Conservation (phyloP, 1,140 invertebrate genomes). For the Chelonus insularis region DNA sequence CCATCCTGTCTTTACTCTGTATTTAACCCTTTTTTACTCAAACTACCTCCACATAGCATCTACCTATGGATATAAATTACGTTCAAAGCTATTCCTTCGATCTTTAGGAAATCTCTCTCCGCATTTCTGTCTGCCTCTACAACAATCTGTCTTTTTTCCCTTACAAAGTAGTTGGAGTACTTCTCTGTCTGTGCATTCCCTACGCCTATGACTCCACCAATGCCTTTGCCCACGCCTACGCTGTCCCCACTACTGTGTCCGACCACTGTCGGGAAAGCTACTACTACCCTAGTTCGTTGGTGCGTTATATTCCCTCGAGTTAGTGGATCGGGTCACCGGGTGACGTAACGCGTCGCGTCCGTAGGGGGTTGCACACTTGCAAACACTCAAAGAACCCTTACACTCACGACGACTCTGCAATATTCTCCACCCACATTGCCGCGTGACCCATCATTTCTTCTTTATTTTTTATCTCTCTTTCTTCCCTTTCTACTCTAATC, state of each 20-base stretch:
- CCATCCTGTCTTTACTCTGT: too few relatives aligned
- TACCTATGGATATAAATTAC: too few relatives aligned
- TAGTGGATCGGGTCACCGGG: conserved; percentile 43
- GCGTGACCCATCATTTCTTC: not conserved
- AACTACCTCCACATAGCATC: too few relatives aligned
- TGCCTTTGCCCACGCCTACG: conserved; percentile 31
- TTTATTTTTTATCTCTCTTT: not conserved
- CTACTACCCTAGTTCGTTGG: conserved; percentile 46
- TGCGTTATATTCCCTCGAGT: conserved; percentile 29
- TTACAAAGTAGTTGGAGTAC: too few relatives aligned
- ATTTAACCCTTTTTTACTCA: too few relatives aligned
- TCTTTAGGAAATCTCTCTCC: too few relatives aligned
- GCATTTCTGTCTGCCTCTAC: not conserved
- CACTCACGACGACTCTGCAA: not conserved
- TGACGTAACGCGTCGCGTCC: conserved; percentile 24
- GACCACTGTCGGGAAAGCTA: conserved; percentile 31
- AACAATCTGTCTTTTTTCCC: too few relatives aligned
- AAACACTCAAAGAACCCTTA: not conserved
- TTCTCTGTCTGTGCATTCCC: too few relatives aligned
- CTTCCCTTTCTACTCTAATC: not conserved
- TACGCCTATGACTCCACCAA: conserved; percentile 28
- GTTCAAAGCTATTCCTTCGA: too few relatives aligned
- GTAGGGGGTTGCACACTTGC: conserved; percentile 15
- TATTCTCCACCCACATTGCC: not conserved
- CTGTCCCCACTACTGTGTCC: conserved; percentile 23